These are phyloP conservation scores for Drosophila albomicans DNA, from an alignment of 1,140 invertebrate genomes.

Conservation along the genomic window DNA sequence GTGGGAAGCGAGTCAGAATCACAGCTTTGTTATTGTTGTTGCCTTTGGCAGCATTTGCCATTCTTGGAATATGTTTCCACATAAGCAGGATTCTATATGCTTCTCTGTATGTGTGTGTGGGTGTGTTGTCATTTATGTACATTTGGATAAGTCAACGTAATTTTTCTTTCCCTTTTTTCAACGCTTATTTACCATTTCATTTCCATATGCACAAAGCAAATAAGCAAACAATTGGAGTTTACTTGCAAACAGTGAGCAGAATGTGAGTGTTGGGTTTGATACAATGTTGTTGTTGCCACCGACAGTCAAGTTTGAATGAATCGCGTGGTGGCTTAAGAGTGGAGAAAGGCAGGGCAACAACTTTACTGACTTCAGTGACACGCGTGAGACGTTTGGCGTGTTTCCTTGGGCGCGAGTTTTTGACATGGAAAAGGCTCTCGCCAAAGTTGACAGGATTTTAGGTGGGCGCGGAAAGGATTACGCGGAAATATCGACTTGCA, in stretches of 20 bases:
- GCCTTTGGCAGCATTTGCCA: slow-evolving; percentile 9
- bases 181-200: slow-evolving; percentile 77
- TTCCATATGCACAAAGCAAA: slow-evolving; percentile 80
- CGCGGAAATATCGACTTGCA: slow-evolving; percentile 55
- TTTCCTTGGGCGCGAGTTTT: slow-evolving; percentile 52
- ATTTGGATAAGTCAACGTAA: slow-evolving; percentile 72
- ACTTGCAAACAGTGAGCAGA: slow-evolving; percentile 27
- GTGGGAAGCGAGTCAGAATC: slow-evolving; percentile 8
- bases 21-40: slow-evolving; percentile 9
- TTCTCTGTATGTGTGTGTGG: slow-evolving; percentile 6
- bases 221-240: slow-evolving; percentile 72
- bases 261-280: slow-evolving; percentile 18
- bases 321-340: not conserved
- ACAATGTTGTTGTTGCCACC: slow-evolving; percentile 42
- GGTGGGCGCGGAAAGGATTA: slow-evolving; percentile 63
- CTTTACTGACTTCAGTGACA: slow-evolving; percentile 76
- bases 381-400: slow-evolving; percentile 71
- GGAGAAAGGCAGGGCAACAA: slow-evolving; percentile 49
- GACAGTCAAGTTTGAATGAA: slow-evolving; percentile 46
- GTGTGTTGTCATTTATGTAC: slow-evolving; percentile 49
- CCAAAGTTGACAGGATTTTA: slow-evolving; percentile 73
- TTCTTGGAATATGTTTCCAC: slow-evolving; percentile 16
- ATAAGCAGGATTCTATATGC: slow-evolving; percentile 13
- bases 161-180: slow-evolving; percentile 66
- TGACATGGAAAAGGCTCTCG: slow-evolving; percentile 72